Base-by-base conservation (phyloP, 1,140 invertebrate genomes). In the Pseudomyrmex pallidus region DNA sequence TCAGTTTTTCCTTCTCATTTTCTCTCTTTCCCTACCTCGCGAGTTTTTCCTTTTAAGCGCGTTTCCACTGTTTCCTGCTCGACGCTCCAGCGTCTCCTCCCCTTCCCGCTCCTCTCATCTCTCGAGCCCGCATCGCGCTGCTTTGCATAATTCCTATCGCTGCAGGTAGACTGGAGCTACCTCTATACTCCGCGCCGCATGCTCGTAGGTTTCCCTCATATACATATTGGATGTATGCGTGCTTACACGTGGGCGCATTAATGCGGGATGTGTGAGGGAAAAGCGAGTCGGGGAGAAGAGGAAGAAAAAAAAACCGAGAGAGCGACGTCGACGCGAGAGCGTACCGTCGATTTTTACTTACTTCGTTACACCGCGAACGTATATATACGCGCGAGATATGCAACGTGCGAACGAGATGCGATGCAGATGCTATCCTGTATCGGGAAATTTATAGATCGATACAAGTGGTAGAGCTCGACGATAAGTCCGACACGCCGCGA, bases 91-190 rank as follows among this genome's bases (percentile, higher is more conserved):
- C 64, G n/a, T n/a, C 67, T 25, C 22, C 59, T 68, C 64, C 63
- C 35, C 63, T 57, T 35, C 35, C 35, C 59, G 74, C 68, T 67
- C 44, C 66, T 66, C 54, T 64, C 50, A 48, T 56, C 82, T 82
- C 35, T 66, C 63, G 25, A 59, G 74, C 72, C 56, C 83, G 70
- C 80, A 74, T 83, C 72, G 83, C 82, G 57, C 72, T 83, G 84
- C 85, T 90, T 89, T 90, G 87, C 90, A 90, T 90, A 90, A 90
- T 90, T 90, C 83, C 89, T 85, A 86, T 87, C 87, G 85, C 84
- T 90, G 89, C 85, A 90, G 84, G 85, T 90, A 78, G 77, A 90
- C 64, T 70, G 52, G 82, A 78, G 67, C 61, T 76, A 78, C 77
- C 35, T 35, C 35, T 35, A 61, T 74, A 78, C 82, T 85, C 78